These are phyloP conservation scores for Scaptomyza reducta DNA, from an alignment of 2,888 invertebrate species.

Conservation along the genomic window DNA sequence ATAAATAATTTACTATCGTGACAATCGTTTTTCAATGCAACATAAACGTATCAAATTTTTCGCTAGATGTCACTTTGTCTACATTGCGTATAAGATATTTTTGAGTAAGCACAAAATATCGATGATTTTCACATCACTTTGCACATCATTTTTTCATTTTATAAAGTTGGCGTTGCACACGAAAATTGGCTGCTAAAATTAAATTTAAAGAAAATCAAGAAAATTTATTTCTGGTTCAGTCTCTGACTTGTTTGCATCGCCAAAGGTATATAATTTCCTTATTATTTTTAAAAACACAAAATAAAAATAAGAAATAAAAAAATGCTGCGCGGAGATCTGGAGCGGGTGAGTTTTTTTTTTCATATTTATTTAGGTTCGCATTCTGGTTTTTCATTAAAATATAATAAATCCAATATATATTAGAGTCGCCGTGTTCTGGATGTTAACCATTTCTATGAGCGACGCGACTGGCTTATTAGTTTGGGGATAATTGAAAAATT, in stretches of 20 bases:
- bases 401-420: background rate
- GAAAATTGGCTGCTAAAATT: background rate
- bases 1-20: too few relatives aligned
- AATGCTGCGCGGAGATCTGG: constrained; percentile 1
- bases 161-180: constrained; percentile 17
- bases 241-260: background rate
- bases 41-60: background rate
- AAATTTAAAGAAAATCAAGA: background rate
- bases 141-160: too few relatives aligned
- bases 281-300: background rate
- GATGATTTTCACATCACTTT: background rate
- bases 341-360: background rate
- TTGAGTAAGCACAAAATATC: background rate
- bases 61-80: background rate
- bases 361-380: background rate
- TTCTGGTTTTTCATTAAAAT: background rate
- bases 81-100: background rate
- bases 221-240: background rate
- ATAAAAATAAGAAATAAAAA: too few relatives aligned
- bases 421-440: background rate
- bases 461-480: constrained; percentile 10
- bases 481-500: constrained; percentile 5
- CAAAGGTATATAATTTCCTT: background rate
- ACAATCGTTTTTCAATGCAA: background rate
- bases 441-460: background rate